phyloP scores from a whole-genome alignment of 2,113 vertebrate species.

The Redunca redunca region DNA sequence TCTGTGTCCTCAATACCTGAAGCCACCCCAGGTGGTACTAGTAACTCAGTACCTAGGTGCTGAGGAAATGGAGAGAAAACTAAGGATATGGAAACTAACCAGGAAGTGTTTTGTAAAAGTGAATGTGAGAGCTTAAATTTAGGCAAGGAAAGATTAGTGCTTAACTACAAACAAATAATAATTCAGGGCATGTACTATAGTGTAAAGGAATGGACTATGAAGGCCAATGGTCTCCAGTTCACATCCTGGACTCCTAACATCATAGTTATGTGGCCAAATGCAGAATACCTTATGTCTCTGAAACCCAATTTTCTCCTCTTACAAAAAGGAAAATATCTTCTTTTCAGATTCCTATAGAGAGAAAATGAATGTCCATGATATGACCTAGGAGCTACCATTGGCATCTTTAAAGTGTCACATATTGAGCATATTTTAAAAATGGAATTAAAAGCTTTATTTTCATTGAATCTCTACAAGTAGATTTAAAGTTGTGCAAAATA shows the following conservation, averaged over 20 bases:
- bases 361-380: neutral
- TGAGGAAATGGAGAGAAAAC: neutral
- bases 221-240: neutral
- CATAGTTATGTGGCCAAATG: neutral
- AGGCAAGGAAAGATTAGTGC: neutral
- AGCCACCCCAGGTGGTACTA: neutral
- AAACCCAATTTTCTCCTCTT: neutral
- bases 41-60: neutral
- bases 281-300: neutral
- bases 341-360: neutral
- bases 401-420: neutral
- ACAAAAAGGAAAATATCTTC: neutral
- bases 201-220: neutral
- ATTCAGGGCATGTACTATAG: neutral
- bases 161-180: neutral
- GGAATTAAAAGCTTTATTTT: neutral
- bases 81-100: neutral
- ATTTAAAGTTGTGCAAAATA: neutral
- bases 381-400: fast-evolving
- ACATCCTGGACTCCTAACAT: neutral
- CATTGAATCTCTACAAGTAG: neutral
- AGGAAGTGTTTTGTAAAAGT: neutral
- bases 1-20: neutral
- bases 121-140: neutral
- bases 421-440: neutral